phyloP scores from a whole-genome alignment of 2,797 vertebrate genomes.

The Peromyscus attwateri region DNA sequence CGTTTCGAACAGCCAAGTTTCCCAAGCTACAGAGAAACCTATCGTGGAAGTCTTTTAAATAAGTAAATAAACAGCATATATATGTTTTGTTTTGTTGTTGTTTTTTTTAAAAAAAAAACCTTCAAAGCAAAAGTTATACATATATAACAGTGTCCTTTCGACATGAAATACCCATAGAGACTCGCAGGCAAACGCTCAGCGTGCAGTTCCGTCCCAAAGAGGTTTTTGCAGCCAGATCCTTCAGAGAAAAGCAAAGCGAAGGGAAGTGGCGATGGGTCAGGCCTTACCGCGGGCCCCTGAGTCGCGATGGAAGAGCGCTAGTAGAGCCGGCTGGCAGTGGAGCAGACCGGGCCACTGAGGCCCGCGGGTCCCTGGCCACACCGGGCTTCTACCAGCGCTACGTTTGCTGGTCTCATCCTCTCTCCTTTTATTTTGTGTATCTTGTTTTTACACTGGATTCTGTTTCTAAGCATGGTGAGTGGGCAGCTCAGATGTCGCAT shows the following conservation, averaged over 20 bases:
- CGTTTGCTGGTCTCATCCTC: conserved; percentile 88
- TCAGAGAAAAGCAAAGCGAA: conserved; percentile 79
- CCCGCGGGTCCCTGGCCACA: conserved; percentile 83
- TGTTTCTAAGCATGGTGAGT: conserved; percentile 51
- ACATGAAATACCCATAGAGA: conserved; percentile 91
- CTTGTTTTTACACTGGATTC: conserved; percentile 51
- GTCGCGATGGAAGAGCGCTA: background rate
- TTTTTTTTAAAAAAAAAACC: conserved; percentile 87
- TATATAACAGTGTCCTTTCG: conserved; percentile 92
- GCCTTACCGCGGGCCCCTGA: background rate
- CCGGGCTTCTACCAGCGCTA: conserved; percentile 89
- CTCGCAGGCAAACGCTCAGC: conserved; percentile 87
- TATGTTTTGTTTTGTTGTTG: conserved; percentile 86
- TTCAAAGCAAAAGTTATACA: conserved; percentile 88
- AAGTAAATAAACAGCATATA: conserved; percentile 98
- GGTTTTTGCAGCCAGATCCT: conserved; percentile 81
- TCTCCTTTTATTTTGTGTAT: conserved; percentile 86
- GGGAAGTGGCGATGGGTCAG: conserved; percentile 57
- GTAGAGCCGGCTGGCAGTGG: background rate
- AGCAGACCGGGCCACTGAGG: background rate
- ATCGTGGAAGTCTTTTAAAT: conserved; percentile 96
- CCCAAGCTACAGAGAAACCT: conserved; percentile 90
- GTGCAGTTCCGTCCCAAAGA: conserved; percentile 80
- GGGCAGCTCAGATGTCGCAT: conserved; percentile 95
- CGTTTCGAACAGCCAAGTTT: conserved; percentile 96